Base-by-base conservation (phyloP, 1,140 invertebrate species). In the Drosophila ananassae region DNA sequence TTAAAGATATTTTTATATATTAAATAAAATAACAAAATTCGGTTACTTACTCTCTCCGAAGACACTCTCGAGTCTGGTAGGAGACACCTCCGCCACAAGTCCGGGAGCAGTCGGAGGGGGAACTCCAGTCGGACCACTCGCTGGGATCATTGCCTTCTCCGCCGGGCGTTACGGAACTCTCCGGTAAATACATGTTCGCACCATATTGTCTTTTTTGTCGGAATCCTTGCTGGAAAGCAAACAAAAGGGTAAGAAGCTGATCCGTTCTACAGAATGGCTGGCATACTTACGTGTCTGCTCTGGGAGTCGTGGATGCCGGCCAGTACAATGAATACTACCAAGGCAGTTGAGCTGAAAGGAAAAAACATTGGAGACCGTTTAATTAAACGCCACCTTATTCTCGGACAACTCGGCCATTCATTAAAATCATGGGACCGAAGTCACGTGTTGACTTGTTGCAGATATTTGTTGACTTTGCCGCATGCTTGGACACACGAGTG, bases 71-170 rank as follows among this genome's bases (percentile, higher is more conserved):
- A 30, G 94, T 94, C 90, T 97, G 96, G 76, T 93, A 95, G 24
- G 96, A 94, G 2, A 98, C 96, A 46, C 97, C 97, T n/a, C 97
- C 97, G 1, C 97, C 97, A 89, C 97, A 98, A n/a, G 96, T 94
- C 47, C 97, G 93, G 2, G 96, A 97, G 91, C 97, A 98, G 22
- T 95, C 93, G 28, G 94, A 95, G 2, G 95, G 94, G 24, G 94
- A 92, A 1, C 95, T 95, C 97, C 97, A 98, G 0, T 95, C 94
- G 1, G 94, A 93, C 96, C 96, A 97, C 62, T 93, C 93, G 0
- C 61, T 68, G 39, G 89, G 77, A 73, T 91, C 79, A 30, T 82
- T 46, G 8, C 93, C 94, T 63, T 95, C 95, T 12, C 95, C 95
- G 21, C 93, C 94, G 34, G 95, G 95, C 50, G 94, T 92, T 25